Evolutionary conservation across 2,888 invertebrate species (phyloP).

Genomic region (Mythimna ferrago): DNA sequence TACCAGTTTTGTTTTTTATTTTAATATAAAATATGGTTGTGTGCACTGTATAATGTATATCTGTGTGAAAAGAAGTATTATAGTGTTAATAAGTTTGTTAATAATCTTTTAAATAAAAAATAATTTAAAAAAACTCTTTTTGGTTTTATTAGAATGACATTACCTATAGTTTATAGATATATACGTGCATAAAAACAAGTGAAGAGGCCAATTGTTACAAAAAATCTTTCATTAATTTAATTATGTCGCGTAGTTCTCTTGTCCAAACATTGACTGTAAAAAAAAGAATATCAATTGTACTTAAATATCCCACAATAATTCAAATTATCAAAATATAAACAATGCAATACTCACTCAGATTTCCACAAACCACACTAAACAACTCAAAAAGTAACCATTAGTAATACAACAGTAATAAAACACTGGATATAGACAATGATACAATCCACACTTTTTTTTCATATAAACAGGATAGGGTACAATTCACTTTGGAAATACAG

Average conservation of each 20-base stretch:
- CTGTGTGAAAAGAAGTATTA: slow-evolving; percentile 74
- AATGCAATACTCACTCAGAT: slow-evolving; percentile 54
- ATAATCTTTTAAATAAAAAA: slow-evolving; percentile 70
- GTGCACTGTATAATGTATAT: slow-evolving; percentile 77
- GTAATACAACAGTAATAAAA: slow-evolving; percentile 50
- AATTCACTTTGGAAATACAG: slow-evolving; percentile 36
- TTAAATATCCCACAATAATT: not conserved
- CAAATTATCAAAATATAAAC: slow-evolving; percentile 5
- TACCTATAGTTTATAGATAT: slow-evolving; percentile 5
- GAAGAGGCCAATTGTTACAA: slow-evolving; percentile 58
- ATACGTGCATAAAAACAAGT: slow-evolving; percentile 17
- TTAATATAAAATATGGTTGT: slow-evolving; percentile 70
- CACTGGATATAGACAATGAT: slow-evolving; percentile 48
- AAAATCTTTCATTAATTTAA: slow-evolving; percentile 32
- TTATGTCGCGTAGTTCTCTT: slow-evolving; percentile 84
- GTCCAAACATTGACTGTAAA: slow-evolving; percentile 87
- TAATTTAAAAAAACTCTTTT: slow-evolving; percentile 59
- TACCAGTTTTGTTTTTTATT: slow-evolving; percentile 59
- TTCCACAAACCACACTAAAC: slow-evolving; percentile 49
- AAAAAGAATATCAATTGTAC: slow-evolving; percentile 51
- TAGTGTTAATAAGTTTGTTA: slow-evolving; percentile 73
- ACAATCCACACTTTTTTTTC: slow-evolving; percentile 41
- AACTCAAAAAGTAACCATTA: slow-evolving; percentile 51
- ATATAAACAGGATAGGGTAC: slow-evolving; percentile 23
- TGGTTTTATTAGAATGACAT: slow-evolving; percentile 41